A percentile compares a stretch with the other conserved stretches of the same genome.
These are phyloP conservation scores for Girardinus metallicus DNA, from an alignment of 2,797 vertebrate genomes.

Conservation along the genomic window DNA sequence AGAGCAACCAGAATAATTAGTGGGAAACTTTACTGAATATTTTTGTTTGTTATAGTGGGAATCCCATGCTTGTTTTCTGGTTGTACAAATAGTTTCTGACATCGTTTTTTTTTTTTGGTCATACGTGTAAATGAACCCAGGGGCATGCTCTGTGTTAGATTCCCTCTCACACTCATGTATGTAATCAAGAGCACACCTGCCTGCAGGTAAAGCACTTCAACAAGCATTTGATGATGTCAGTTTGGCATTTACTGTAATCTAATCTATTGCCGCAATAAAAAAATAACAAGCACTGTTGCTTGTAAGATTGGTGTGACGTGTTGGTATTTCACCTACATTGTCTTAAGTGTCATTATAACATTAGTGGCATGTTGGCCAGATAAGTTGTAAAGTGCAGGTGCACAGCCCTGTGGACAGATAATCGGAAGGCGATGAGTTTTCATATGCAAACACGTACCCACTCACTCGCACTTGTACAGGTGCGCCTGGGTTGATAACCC, in stretches of 20 bases:
- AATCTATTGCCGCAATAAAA: slow-evolving; percentile 31
- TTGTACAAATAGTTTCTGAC: slow-evolving; percentile 1
- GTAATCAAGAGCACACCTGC: slow-evolving; percentile 52
- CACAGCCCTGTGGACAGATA: slow-evolving; percentile 42
- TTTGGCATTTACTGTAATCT: slow-evolving; percentile 34
- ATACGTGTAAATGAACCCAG: slow-evolving; percentile 23
- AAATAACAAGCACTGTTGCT: slow-evolving; percentile 3
- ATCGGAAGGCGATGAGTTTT: slow-evolving; percentile 30
- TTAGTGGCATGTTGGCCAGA: slow-evolving; percentile 25
- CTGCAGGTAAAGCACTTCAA: slow-evolving; percentile 54
- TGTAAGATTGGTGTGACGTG: slow-evolving; percentile 5
- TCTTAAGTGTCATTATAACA: slow-evolving; percentile 21
- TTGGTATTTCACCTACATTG: slow-evolving; percentile 49
- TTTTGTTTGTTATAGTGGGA: slow-evolving; percentile 26
- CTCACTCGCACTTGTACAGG: slow-evolving; percentile 15
- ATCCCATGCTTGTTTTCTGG: slow-evolving; percentile 11
- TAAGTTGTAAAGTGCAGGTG: slow-evolving; percentile 67
- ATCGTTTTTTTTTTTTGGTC: no score
- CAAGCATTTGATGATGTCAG: slow-evolving; percentile 22
- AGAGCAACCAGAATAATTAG: not conserved
- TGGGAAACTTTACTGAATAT: slow-evolving; percentile 2
- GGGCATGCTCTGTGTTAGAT: slow-evolving; percentile 45
- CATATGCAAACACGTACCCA: slow-evolving; percentile 44
- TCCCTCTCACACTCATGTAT: slow-evolving; percentile 26
- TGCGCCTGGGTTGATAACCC: slow-evolving; percentile 35